These are phyloP conservation scores for Austrofundulus limnaeus DNA, from an alignment of 2,113 vertebrate species.

Conservation along the genomic window DNA sequence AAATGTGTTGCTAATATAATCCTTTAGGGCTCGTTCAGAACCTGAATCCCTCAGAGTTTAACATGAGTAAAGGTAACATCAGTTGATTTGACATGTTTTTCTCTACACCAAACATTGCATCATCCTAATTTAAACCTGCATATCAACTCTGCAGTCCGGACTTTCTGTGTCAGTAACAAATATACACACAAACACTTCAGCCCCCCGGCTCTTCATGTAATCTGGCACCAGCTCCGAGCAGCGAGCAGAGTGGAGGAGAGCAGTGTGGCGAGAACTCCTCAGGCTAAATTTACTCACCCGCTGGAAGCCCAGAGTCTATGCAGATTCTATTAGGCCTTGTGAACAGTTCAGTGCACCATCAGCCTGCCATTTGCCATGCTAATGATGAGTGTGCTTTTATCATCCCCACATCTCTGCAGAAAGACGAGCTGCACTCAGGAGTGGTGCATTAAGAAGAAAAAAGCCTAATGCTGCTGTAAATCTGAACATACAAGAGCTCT, in stretches of 20 bases:
- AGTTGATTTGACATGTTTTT: not conserved
- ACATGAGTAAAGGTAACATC: not conserved
- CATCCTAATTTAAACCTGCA: constrained; percentile 32
- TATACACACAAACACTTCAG: constrained; percentile 60
- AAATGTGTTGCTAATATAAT: too few relatives aligned
- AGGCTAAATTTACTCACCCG: constrained; percentile 56
- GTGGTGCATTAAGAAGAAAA: not conserved
- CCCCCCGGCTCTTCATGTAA: constrained; percentile 52
- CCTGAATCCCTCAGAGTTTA: not conserved
- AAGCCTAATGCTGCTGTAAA: not conserved
- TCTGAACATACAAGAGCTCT: not conserved
- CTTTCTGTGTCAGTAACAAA: constrained; percentile 54
- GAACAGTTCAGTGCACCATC: constrained; percentile 30
- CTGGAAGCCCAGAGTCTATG: constrained; percentile 35
- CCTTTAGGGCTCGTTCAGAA: too few relatives aligned
- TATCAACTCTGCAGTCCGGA: constrained; percentile 4
- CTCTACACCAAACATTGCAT: constrained; percentile 6
- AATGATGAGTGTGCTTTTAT: constrained; percentile 26
- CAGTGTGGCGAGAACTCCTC: constrained; percentile 51
- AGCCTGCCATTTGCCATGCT: constrained; percentile 13
- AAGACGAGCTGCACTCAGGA: not conserved
- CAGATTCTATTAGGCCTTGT: constrained; percentile 46
- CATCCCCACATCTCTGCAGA: constrained; percentile 11
- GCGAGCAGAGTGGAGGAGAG: constrained; percentile 24
- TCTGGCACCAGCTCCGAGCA: constrained; percentile 49